Conservation (phyloP, 1,140 invertebrate species). For the Tetragnatha versicolor region DNA sequence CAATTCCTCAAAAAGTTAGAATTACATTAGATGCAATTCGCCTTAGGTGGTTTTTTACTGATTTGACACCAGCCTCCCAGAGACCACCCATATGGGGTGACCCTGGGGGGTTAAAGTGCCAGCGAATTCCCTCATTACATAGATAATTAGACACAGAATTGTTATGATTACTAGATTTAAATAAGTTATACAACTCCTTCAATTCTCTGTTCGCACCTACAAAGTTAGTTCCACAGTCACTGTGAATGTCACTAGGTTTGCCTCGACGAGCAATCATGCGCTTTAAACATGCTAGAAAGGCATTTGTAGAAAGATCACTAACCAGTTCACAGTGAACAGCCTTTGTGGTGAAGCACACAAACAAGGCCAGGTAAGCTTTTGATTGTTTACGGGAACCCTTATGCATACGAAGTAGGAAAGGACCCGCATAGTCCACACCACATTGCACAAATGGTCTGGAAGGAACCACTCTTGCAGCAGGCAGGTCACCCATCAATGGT, state of each 20-base stretch:
- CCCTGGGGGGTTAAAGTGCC: background rate
- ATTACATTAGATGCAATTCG: background rate
- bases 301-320: slow-evolving; percentile 61
- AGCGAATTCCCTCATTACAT: background rate
- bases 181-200: background rate
- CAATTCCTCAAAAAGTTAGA: slow-evolving; percentile 15
- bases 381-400: slow-evolving; percentile 62
- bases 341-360: slow-evolving; percentile 19
- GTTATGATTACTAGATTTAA: background rate
- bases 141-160: background rate
- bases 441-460: background rate
- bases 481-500: slow-evolving; percentile 1
- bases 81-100: slow-evolving; percentile 25
- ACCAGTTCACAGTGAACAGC: slow-evolving; percentile 49
- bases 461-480: background rate
- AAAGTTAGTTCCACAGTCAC: background rate
- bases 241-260: background rate
- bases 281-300: slow-evolving; percentile 59
- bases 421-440: background rate
- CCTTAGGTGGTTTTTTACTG: slow-evolving; percentile 30
- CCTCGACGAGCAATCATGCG: background rate
- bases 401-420: background rate
- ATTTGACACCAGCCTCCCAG: slow-evolving; percentile 9
- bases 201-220: too few species aligned
- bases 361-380: slow-evolving; percentile 9